phyloP scores from a whole-genome alignment of 2,888 invertebrate species.

The Metalampra italica region DNA sequence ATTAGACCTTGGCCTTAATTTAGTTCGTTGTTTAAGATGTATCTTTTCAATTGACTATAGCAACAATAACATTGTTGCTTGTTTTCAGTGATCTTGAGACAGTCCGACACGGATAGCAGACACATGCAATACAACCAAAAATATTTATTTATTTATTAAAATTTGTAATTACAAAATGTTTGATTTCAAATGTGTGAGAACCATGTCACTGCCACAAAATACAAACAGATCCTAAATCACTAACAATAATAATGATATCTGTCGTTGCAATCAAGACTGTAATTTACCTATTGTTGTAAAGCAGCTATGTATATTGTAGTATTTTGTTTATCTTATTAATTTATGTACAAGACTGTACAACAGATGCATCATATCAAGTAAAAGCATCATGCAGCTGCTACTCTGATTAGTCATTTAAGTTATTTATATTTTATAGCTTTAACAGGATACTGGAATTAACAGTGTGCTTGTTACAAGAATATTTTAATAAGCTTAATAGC shows the following conservation, averaged over 20 bases:
- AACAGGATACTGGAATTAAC: constrained; percentile 9
- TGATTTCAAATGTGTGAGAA: background rate
- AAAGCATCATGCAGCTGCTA: constrained; percentile 12
- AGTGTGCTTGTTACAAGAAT: background rate
- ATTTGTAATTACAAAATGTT: background rate
- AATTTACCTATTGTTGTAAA: background rate
- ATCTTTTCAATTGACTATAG: background rate
- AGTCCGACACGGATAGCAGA: no score
- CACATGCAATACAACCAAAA: no score
- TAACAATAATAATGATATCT: background rate
- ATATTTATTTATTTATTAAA: no score
- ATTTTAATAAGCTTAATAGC: constrained; percentile 3
- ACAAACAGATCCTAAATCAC: background rate
- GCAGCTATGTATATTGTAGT: constrained; percentile 2
- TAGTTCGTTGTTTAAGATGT: background rate
- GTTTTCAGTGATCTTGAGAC: background rate
- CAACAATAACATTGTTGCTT: background rate
- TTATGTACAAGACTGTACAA: constrained; percentile 1
- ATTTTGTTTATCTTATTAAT: constrained; percentile 9
- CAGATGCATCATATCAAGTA: constrained; percentile 10
- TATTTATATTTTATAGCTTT: constrained; percentile 2
- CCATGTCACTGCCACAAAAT: background rate
- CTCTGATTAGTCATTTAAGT: constrained; percentile 12
- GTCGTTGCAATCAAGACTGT: background rate
- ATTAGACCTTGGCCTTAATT: constrained; percentile 17